phyloP scores from a whole-genome alignment of 2,113 vertebrate species.

The Tympanuchus pallidicinctus region DNA sequence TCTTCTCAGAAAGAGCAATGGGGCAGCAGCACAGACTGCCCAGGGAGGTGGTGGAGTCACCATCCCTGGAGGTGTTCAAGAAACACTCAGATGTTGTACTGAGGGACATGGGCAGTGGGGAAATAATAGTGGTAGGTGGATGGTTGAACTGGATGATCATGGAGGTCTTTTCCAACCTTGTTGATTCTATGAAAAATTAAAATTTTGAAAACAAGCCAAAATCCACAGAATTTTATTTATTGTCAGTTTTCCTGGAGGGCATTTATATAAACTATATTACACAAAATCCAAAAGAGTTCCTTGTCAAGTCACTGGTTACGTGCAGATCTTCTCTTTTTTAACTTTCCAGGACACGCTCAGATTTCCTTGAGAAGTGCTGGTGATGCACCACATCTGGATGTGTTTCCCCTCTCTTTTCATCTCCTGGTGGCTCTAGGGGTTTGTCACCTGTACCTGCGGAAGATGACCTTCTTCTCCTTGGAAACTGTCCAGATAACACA shows the following conservation, averaged over 20 bases:
- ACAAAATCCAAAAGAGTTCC: not conserved
- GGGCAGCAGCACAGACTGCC: no score
- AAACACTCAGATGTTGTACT: no score
- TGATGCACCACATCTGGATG: accelerated
- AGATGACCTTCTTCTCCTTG: not conserved
- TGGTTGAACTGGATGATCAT: no score
- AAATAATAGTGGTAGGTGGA: no score
- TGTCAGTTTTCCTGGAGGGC: not conserved
- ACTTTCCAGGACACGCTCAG: slow-evolving; percentile 17
- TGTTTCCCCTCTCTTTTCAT: not conserved
- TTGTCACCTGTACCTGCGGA: not conserved
- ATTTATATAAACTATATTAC: not conserved
- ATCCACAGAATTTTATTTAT: not conserved
- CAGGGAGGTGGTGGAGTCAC: no score
- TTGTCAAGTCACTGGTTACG: not conserved
- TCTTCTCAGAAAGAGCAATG: no score
- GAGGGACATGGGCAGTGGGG: no score
- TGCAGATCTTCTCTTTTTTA: not conserved
- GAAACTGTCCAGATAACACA: not conserved
- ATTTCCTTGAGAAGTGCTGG: not conserved
- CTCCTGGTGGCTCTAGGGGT: not conserved
- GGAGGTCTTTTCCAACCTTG: no score
- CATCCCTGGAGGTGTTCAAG: no score
- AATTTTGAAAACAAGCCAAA: not conserved
- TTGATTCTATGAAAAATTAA: not conserved